Base-by-base conservation (phyloP, 2,888 invertebrate genomes). In the Drosophila koepferae region DNA sequence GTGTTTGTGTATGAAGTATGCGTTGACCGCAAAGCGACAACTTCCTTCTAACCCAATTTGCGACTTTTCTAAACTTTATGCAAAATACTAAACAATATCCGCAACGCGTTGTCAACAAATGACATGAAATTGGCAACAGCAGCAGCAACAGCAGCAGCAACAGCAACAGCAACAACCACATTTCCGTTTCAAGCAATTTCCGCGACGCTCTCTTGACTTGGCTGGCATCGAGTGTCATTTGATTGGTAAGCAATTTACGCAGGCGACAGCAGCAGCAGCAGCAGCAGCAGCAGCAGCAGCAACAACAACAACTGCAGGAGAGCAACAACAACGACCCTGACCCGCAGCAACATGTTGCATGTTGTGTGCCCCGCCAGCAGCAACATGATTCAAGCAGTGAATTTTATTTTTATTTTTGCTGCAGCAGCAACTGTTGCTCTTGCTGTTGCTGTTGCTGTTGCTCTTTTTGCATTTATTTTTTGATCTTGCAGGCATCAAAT, bases 151-250 rank as follows among this genome's bases (percentile, higher is more conserved):
- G 31, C 70, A 54, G 2, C 68, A 61, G 14, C 61, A 58, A 46
- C 74, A 74, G 20, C 64, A 64, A 23, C 70, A 67, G 65, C 72
- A 68, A 83, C 84, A 71, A 74, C 68, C 90, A 85, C 88, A 90
- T 90, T 86, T 86, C 86, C 86, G 90, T 90, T 88, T 86, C 90
- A 90, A 88, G 86, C 89, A 86, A 90, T 86, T 86, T 86, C 86
- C 88, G 86, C 86, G 84, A 82, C 69, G 41, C 77, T 80, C 72
- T 74, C 71, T 66, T 53, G 69, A 71, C 72, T 60, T 55, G 49
- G 56, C 64, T 72, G 66, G 54, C 66, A 66, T 66, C 74, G 71
- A 84, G 85, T 85, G 80, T 71, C 80, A 80, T 80, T 90, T 82
- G 88, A 81, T 86, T 82, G 88, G 82, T 80, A 71, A 86, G 90